A percentile compares a stretch with the other conserved stretches of the same genome.
Conservation (phyloP, 2,113 vertebrate genomes). For the Esox niger region DNA sequence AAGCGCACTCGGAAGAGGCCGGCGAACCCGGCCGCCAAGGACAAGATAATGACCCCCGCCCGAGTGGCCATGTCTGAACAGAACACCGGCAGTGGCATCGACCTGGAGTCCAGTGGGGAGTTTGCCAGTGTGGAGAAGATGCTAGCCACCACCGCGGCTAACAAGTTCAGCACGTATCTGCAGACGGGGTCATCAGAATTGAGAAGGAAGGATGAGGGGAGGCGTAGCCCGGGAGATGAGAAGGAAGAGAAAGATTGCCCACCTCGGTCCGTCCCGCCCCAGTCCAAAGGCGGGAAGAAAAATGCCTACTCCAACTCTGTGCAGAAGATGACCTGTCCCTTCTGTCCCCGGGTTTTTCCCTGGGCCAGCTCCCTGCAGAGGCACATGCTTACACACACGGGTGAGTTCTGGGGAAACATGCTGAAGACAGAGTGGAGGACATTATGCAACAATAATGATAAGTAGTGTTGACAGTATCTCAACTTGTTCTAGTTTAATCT, state of each 20-base stretch:
- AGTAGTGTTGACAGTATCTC: neutral
- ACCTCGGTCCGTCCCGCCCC: slow-evolving; percentile 57
- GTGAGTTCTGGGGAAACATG: slow-evolving; percentile 66
- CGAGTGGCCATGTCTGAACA: neutral
- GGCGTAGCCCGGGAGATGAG: slow-evolving; percentile 52
- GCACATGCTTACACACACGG: slow-evolving; percentile 95
- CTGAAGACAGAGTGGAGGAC: neutral
- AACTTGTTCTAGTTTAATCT: too few species aligned
- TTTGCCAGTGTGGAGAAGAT: slow-evolving; percentile 98
- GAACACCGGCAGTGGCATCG: slow-evolving; percentile 59
- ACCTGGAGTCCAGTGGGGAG: slow-evolving; percentile 94
- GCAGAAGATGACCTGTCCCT: slow-evolving; percentile 91
- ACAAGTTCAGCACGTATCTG: slow-evolving; percentile 92
- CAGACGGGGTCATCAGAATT: slow-evolving; percentile 71
- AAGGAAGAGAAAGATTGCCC: slow-evolving; percentile 69
- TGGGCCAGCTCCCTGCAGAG: slow-evolving; percentile 94
- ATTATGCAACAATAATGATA: neutral
- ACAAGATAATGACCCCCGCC: slow-evolving; percentile 3
- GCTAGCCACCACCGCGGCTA: slow-evolving; percentile 92
- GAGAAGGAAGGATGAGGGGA: neutral
- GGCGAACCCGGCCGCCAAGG: slow-evolving; percentile 13
- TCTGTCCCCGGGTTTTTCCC: slow-evolving; percentile 89
- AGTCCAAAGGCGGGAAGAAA: slow-evolving; percentile 81
- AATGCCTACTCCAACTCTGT: slow-evolving; percentile 89
- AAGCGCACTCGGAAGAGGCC: slow-evolving; percentile 56